Evolutionary conservation across 2,797 vertebrate genomes (phyloP).

Genomic region (Podarcis siculus): DNA sequence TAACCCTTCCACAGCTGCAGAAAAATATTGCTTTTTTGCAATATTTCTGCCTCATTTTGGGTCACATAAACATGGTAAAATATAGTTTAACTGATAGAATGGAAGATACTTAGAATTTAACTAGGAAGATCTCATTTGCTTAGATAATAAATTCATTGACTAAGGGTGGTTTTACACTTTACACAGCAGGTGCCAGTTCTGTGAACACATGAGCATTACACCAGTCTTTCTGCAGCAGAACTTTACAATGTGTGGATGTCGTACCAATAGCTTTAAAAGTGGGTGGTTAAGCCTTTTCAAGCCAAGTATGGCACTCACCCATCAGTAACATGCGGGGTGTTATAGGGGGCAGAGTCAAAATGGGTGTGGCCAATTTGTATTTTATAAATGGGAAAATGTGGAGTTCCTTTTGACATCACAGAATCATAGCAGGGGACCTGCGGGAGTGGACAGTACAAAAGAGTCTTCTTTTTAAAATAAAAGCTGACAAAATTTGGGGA

Average conservation of each 20-base stretch:
- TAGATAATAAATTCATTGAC: neutral
- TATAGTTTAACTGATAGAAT: neutral
- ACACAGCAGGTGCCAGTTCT: neutral
- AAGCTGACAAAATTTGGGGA: too few relatives aligned
- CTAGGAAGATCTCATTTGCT: neutral
- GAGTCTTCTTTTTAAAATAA: too few relatives aligned
- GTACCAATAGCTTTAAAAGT: neutral
- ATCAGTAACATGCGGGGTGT: too few relatives aligned
- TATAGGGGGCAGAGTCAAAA: too few relatives aligned
- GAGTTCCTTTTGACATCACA: too few relatives aligned
- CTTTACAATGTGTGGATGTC: neutral
- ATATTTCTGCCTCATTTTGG: neutral
- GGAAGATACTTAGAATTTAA: neutral
- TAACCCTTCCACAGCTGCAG: neutral
- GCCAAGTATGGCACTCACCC: too few relatives aligned
- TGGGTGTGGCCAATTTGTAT: too few relatives aligned
- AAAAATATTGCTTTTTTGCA: neutral
- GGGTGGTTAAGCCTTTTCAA: too few relatives aligned
- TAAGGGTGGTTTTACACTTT: neutral
- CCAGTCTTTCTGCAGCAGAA: neutral
- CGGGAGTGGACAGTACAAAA: too few relatives aligned
- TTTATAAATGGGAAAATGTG: too few relatives aligned
- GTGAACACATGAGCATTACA: neutral
- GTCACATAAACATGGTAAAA: neutral
- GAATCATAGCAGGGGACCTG: too few relatives aligned